phyloP scores from a whole-genome alignment of 2,113 vertebrate genomes.

The Tetraodon nigroviridis region DNA sequence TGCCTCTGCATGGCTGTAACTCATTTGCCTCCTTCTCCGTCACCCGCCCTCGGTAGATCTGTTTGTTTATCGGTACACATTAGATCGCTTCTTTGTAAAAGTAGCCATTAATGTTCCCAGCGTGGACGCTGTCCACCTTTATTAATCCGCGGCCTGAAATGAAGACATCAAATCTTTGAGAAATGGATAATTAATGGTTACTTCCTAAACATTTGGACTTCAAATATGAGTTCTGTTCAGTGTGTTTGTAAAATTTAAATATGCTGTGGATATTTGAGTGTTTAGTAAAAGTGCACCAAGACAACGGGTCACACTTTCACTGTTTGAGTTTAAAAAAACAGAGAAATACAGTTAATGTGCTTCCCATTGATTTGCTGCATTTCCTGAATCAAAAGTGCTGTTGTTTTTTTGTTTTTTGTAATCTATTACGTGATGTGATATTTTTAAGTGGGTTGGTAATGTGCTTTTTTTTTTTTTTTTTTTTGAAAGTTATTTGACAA shows the following conservation, averaged over 20 bases:
- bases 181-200: constrained; percentile 59
- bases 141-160: constrained; percentile 1
- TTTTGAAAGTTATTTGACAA: constrained; percentile 51
- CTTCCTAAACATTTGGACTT: constrained; percentile 45
- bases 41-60: constrained; percentile 32
- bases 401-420: constrained; percentile 21
- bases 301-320: constrained; percentile 55
- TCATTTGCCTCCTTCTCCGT: constrained; percentile 52
- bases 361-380: constrained; percentile 53
- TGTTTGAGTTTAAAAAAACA: neutral
- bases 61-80: constrained; percentile 33
- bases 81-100: constrained; percentile 53
- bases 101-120: constrained; percentile 52
- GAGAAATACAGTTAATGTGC: constrained; percentile 21
- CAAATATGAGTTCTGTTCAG: constrained; percentile 28
- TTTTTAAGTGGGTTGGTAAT: constrained; percentile 35
- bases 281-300: constrained; percentile 34
- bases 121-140: neutral
- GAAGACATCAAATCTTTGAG: neutral
- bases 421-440: constrained; percentile 24
- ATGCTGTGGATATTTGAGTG: constrained; percentile 35
- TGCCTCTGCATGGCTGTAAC: constrained; percentile 70
- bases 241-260: constrained; percentile 46
- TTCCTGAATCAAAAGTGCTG: constrained; percentile 22
- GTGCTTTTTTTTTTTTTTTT: constrained; percentile 40